Evolutionary conservation across 2,888 invertebrate species (phyloP).

Genomic region (Scaeva pyrastri): DNA sequence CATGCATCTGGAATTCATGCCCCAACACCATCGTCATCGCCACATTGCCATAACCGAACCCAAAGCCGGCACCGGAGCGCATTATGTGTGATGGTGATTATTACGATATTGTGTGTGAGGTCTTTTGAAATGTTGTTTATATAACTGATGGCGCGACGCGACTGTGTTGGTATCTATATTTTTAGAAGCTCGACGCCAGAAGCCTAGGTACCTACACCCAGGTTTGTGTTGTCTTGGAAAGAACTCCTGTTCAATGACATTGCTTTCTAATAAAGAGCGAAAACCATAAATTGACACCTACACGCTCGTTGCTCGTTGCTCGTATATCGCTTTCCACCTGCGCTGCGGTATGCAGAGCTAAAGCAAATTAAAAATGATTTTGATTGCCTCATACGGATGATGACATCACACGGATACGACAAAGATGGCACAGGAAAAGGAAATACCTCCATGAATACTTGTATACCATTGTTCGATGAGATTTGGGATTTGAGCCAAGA

Average conservation of each 20-base stretch:
- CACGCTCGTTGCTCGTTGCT: background rate
- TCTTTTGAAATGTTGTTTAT: slow-evolving; percentile 51
- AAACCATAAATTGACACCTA: slow-evolving; percentile 25
- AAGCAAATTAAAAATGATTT: background rate
- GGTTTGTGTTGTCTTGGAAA: background rate
- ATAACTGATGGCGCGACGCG: slow-evolving; percentile 47
- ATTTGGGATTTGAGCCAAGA: slow-evolving; percentile 23
- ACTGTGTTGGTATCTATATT: slow-evolving; percentile 43
- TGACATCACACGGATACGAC: too few relatives aligned
- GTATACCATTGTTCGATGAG: background rate
- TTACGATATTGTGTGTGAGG: slow-evolving; percentile 34
- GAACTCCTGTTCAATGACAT: slow-evolving; percentile 31
- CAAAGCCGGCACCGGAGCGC: slow-evolving; percentile 9
- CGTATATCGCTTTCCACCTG: background rate
- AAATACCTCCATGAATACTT: background rate
- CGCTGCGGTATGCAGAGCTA: background rate
- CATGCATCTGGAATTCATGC: slow-evolving; percentile 58
- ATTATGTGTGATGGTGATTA: slow-evolving; percentile 22
- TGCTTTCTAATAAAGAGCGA: background rate
- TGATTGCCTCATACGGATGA: too few relatives aligned
- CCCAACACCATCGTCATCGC: slow-evolving; percentile 10
- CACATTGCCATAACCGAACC: background rate
- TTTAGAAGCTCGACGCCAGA: slow-evolving; percentile 45
- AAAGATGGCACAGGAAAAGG: background rate
- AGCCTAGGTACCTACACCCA: too few relatives aligned